Base-by-base conservation (phyloP, 1,140 invertebrate genomes). In the Bombus pyrosoma region DNA sequence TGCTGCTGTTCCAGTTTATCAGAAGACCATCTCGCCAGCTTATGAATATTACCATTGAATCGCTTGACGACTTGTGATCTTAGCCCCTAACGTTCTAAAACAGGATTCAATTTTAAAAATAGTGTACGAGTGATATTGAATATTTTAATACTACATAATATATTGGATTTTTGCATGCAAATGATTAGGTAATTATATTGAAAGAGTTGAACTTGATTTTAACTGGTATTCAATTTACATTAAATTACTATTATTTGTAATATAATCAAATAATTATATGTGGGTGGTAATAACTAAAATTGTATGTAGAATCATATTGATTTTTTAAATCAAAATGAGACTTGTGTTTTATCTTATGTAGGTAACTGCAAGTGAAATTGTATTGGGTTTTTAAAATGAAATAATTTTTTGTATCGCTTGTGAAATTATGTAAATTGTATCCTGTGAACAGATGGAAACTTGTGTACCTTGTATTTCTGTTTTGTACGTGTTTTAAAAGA, bases 21-120 rank as follows among this genome's bases (percentile, higher is more conserved):
- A 94, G 72, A 94, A 94, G 77, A 94, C 93, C 8, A 91, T 94
- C 73, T 92, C 93, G 0, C 89, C 92, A 0, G 89, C 92, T 64
- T 92, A 91, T 68, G 81, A 91, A 41, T 86, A 91, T 28, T 91
- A 92, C 77, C 84, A 90, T 15, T 86, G 43, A 53, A 68, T 15
- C 34, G 13, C 1, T 13, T 13, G 22, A n/a, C 15, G 1, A 47
- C 2, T 78, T 13, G 47, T 25, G 18, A 83, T 62, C 25, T 9
- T 76, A 18, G 0, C 34, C 41, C 28, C 22, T 22, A 22, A 32
- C 18, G 10, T 41, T 64, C 34, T 57, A 18, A 28, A 76, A 59
- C 34, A 76, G 34, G 34, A 37, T 37, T 22, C 10, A 15, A 41
- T 15, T 6, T 32, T 41, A 9, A 28, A 3, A 43, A 39, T n/a